Percentiles rank a stretch among this genome's conserved stretches.
These are phyloP conservation scores for Cephus rjabovi DNA, from an alignment of 2,888 invertebrate genomes.

Conservation along the genomic window DNA sequence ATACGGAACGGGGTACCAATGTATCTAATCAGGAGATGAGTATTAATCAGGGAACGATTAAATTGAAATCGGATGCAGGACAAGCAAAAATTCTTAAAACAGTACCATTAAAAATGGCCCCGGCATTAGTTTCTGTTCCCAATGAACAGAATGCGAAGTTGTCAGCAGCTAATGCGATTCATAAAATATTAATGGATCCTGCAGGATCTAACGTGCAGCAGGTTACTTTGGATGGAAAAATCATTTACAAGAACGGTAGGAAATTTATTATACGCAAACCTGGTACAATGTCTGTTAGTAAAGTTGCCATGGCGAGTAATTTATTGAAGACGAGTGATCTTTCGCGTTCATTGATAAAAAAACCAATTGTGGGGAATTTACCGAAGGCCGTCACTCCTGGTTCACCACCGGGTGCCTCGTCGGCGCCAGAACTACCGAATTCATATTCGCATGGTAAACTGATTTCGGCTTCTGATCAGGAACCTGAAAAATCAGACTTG, in stretches of 20 bases:
- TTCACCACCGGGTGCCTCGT: neutral
- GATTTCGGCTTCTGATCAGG: neutral
- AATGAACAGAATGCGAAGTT: slow-evolving; percentile 8
- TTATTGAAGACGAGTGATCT: neutral
- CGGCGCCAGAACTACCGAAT: neutral
- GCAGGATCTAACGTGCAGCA: slow-evolving; percentile 12
- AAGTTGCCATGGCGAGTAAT: neutral
- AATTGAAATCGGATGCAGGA: slow-evolving; percentile 14
- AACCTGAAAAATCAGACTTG: neutral
- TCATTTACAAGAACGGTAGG: slow-evolving; percentile 43
- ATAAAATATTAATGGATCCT: slow-evolving; percentile 9
- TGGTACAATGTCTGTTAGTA: neutral
- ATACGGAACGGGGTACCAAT: slow-evolving; percentile 26
- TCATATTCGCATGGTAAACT: slow-evolving; percentile 21
- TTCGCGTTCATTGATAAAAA: neutral
- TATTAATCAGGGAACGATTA: slow-evolving; percentile 14
- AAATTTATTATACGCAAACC: slow-evolving; percentile 37
- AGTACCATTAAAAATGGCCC: slow-evolving; percentile 18
- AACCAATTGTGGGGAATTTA: neutral
- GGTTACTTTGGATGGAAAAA: slow-evolving; percentile 27
- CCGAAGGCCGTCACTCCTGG: neutral
- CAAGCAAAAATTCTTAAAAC: slow-evolving; percentile 17
- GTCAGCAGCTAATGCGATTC: neutral
- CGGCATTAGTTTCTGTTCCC: neutral
- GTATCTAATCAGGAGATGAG: slow-evolving; percentile 5